Evolutionary conservation across 2,888 invertebrate genomes (phyloP).

Genomic region (Carcina quercana): DNA sequence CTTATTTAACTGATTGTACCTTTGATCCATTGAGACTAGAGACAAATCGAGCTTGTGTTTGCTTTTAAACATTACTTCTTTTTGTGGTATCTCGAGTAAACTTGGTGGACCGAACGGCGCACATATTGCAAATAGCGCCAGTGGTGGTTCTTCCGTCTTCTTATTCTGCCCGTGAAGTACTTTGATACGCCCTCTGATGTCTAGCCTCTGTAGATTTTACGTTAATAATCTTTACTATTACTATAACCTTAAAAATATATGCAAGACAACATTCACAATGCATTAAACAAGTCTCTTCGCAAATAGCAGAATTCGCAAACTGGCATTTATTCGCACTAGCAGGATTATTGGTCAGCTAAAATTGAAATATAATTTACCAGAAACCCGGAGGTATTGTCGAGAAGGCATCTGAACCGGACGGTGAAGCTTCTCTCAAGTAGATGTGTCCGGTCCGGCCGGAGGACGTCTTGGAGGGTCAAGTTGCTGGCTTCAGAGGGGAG

Average conservation of each 20-base stretch:
- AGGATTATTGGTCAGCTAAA: not conserved
- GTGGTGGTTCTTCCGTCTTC: slow-evolving; percentile 93
- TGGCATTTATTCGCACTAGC: slow-evolving; percentile 1
- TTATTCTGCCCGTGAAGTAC: slow-evolving; percentile 97
- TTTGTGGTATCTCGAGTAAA: slow-evolving; percentile 95
- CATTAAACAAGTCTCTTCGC: not conserved
- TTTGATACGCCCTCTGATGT: slow-evolving; percentile 97
- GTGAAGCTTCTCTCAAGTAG: slow-evolving; percentile 97
- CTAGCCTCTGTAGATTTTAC: slow-evolving; percentile 84
- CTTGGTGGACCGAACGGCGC: slow-evolving; percentile 99
- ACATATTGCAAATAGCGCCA: slow-evolving; percentile 97
- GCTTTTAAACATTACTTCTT: slow-evolving; percentile 99
- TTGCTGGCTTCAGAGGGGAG: slow-evolving; percentile 85
- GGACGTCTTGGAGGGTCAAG: slow-evolving; percentile 87
- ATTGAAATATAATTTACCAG: slow-evolving; percentile 79
- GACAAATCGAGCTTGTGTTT: slow-evolving; percentile 98
- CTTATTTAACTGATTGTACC: slow-evolving; percentile 74
- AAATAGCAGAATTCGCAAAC: slow-evolving; percentile 3
- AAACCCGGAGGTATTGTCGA: slow-evolving; percentile 99
- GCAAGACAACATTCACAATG: not conserved
- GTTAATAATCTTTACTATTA: slow-evolving; percentile 2
- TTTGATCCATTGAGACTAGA: slow-evolving; percentile 97
- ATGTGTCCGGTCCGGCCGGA: slow-evolving; percentile 91
- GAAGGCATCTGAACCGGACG: slow-evolving; percentile 97
- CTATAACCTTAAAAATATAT: not conserved